Evolutionary conservation across 2,888 invertebrate species (phyloP), one percentile per base, ranked within the genome.

Genomic region (Philhelius pedissequus): DNA sequence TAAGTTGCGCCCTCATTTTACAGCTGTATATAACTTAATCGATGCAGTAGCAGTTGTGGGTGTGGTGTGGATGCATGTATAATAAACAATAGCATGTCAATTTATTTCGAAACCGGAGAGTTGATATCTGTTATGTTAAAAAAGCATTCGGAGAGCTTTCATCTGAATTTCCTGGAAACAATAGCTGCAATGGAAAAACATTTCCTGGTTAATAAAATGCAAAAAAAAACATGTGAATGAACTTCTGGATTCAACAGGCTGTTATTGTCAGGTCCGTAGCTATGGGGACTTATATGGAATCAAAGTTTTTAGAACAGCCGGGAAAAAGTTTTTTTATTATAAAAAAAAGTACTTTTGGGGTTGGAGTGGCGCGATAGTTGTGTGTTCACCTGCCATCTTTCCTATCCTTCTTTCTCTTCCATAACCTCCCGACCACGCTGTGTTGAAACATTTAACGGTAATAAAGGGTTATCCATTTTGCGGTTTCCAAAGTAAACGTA

Each of bases 211-310:
- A 74, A 58, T 38, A 71, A 70, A 48, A 64, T 45, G 64, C 38
- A 40, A 58, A 22, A 11, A 48, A 30, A 15, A 62, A 48, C n/a
- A n/a, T 70, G 77, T 77, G 78, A 78, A 78, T 64, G 78, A 78
- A 70, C 78, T 43, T 56, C 13, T 43, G 3, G 35, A 35, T 35
- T 22, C 56, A 62, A 35, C 54, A 52, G 54, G 43, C 43, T 32
- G 9, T 4, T 15, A 7, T 15, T 8, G 8, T 1, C 32, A 35
- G 35, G 32, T 20, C 20, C 7, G 56, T 56, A 56, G 56, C 5
- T 54, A 5, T n/a, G n/a, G 11, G 54, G 35, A 8, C 7, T 4
- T 18, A n/a, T n/a, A n/a, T n/a, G n/a, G n/a, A n/a, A n/a, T n/a
- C n/a, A n/a, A n/a, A n/a, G n/a, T n/a, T n/a, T n/a, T n/a, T n/a